These are phyloP conservation scores for Drosophila infuscata DNA, from an alignment of 2,888 invertebrate species.

Conservation along the genomic window DNA sequence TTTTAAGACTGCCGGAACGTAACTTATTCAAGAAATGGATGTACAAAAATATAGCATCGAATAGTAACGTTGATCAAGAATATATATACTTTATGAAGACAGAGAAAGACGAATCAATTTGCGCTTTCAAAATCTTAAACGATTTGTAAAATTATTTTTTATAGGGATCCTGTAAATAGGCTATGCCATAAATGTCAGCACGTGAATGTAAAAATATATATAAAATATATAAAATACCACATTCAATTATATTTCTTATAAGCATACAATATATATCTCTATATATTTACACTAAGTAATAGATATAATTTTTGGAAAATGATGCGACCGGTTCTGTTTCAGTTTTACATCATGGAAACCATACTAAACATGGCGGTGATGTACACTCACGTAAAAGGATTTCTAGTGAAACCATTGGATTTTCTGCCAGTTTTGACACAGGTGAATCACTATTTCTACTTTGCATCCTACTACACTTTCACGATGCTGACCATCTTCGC, in stretches of 20 bases:
- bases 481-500: conserved; percentile 42
- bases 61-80: neutral
- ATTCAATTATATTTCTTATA: neutral
- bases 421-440: accelerated
- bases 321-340: conserved; percentile 48
- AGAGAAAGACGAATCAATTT: neutral
- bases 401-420: conserved; percentile 16
- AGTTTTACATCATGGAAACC: conserved; percentile 46
- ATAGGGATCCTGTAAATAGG: conserved; percentile 18
- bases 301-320: neutral
- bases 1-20: too few relatives aligned
- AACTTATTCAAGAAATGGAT: too few relatives aligned
- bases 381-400: conserved; percentile 37
- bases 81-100: neutral
- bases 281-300: neutral
- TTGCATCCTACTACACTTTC: conserved; percentile 19
- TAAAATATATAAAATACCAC: neutral
- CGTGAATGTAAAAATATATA: neutral
- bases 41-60: too few relatives aligned
- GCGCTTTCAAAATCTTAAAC: neutral
- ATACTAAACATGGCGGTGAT: conserved; percentile 14
- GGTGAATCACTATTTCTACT: conserved; percentile 13
- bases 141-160: neutral
- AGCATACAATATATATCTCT: neutral
- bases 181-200: conserved; percentile 37